Evolutionary conservation across 1,140 invertebrate species (phyloP).

Genomic region (Caligus rogercresseyi): DNA sequence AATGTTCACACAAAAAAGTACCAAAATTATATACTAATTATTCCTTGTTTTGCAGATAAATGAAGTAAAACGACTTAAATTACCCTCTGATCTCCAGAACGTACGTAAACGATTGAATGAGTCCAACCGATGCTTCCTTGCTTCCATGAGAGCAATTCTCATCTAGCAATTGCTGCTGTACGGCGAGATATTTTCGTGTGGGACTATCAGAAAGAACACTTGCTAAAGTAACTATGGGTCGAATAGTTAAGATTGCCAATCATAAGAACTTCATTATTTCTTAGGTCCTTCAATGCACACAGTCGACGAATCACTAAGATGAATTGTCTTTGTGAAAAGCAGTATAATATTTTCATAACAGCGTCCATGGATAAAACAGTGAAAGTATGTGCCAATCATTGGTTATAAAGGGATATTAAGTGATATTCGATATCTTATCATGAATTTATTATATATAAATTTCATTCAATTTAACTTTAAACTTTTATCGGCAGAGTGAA

Average conservation of each 20-base stretch:
- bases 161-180: constrained; percentile 2
- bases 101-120: constrained; percentile 3
- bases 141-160: not conserved
- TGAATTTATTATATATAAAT: not conserved
- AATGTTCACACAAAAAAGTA: not conserved
- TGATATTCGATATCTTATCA: not conserved
- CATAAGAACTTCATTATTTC: too few relatives aligned
- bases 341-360: not conserved
- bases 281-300: constrained; percentile 6
- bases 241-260: not conserved
- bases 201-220: not conserved
- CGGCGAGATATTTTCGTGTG: constrained; percentile 13
- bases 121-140: constrained; percentile 9
- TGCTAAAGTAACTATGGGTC: constrained; percentile 2
- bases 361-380: constrained; percentile 4
- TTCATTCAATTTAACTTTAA: not conserved
- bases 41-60: not conserved
- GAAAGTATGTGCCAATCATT: not conserved
- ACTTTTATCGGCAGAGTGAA: not conserved
- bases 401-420: not conserved
- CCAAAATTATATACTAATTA: not conserved
- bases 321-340: not conserved
- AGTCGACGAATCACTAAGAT: not conserved
- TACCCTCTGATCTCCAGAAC: constrained; percentile 1
- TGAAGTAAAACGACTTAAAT: not conserved